phyloP scores from a whole-genome alignment of 2,113 vertebrate species.

The Coryphaenoides rupestris region DNA sequence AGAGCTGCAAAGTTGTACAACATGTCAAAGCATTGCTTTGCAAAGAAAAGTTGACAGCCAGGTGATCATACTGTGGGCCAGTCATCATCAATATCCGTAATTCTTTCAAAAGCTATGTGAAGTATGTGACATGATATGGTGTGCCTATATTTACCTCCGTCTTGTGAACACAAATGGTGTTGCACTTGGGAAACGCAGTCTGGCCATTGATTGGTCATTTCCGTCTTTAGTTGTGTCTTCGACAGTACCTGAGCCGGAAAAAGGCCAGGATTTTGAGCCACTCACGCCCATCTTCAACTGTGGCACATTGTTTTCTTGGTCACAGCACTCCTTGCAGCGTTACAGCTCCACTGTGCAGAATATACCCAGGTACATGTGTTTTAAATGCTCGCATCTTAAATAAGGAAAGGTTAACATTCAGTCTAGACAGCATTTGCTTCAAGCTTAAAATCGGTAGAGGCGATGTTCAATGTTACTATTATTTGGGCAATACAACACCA shows the following conservation, averaged over 20 bases:
- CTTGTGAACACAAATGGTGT: constrained; percentile 91
- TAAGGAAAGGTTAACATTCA: no score
- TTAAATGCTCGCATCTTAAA: no score
- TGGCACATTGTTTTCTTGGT: constrained; percentile 75
- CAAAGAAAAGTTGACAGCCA: no score
- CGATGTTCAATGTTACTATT: no score
- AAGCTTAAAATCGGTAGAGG: no score
- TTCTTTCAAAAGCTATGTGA: no score
- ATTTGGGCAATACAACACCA: no score
- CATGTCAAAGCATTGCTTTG: no score
- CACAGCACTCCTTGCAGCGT: constrained; percentile 40
- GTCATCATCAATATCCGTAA: no score
- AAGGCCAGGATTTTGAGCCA: constrained; percentile 91
- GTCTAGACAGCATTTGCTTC: no score
- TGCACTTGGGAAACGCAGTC: constrained; percentile 71
- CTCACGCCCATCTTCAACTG: constrained; percentile 88
- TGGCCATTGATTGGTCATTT: constrained; percentile 78
- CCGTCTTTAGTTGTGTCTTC: constrained; percentile 73
- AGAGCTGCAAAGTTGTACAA: constrained; percentile 79
- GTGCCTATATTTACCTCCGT: constrained; percentile 76
- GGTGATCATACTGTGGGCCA: no score
- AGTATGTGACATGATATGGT: background rate
- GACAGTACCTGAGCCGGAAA: constrained; percentile 76
- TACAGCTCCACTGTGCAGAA: background rate
- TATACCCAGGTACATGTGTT: no score